These are phyloP conservation scores for Callithrix jacchus DNA, from an alignment of 2,113 vertebrate genomes.

Conservation along the genomic window DNA sequence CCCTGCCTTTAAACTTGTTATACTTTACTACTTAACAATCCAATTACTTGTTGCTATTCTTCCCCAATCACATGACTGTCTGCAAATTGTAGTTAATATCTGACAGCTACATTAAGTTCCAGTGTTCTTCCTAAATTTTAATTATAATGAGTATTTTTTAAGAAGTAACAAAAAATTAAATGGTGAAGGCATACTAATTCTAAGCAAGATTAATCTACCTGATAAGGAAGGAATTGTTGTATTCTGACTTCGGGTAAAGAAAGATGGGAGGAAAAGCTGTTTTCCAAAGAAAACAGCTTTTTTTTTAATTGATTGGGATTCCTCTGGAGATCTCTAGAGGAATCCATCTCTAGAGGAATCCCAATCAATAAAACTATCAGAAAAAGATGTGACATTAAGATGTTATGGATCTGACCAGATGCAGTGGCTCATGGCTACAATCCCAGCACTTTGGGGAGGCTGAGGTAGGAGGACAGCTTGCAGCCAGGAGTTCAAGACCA, in stretches of 20 bases:
- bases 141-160: conserved; percentile 22
- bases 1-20: no score
- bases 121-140: conserved; percentile 31
- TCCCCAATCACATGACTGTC: not conserved
- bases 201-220: conserved; percentile 8
- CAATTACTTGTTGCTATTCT: not conserved
- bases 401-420: not conserved
- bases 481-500: not conserved
- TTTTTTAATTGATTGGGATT: no score
- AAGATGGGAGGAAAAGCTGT: not conserved
- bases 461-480: not conserved
- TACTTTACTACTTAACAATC: not conserved
- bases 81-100: conserved; percentile 23
- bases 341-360: conserved; percentile 8
- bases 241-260: not conserved
- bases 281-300: conserved; percentile 17
- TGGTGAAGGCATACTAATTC: not conserved
- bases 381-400: conserved; percentile 13
- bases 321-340: no score
- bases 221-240: conserved; percentile 17
- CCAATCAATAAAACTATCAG: conserved; percentile 11
- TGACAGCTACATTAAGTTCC: not conserved
- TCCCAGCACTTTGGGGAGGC: not conserved
- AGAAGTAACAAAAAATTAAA: conserved; percentile 43
- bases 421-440: not conserved